Conservation (phyloP, 35 echinoderm and acorn worm genomes). For the Ophioderma brevispina region DNA sequence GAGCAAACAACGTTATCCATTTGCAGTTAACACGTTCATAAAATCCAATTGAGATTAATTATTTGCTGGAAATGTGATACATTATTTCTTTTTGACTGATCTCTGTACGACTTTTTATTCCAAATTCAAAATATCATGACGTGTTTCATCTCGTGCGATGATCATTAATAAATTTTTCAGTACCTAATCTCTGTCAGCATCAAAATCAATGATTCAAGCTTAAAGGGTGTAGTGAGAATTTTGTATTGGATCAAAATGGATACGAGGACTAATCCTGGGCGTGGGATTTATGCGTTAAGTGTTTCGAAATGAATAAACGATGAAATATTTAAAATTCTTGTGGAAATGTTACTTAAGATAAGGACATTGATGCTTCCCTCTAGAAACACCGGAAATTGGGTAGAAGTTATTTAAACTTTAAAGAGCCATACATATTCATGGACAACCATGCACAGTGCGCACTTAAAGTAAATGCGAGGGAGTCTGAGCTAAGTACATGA, state of each 20-base stretch:
- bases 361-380: background rate
- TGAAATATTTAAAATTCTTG: background rate
- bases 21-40: background rate
- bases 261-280: background rate
- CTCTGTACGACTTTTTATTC: background rate
- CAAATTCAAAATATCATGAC: background rate
- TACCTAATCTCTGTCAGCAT: background rate
- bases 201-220: slow-evolving; percentile 11
- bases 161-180: background rate
- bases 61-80: background rate
- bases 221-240: background rate
- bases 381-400: slow-evolving; percentile 7
- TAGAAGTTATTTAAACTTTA: background rate
- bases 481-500: background rate
- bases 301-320: background rate
- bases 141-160: background rate
- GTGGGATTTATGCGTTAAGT: background rate
- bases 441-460: background rate
- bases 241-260: slow-evolving; percentile 10
- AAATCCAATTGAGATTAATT: background rate
- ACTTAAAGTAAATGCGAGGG: background rate
- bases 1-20: background rate
- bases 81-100: background rate
- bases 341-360: background rate
- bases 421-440: background rate